Conservation (phyloP, 2,888 invertebrate genomes). For the Diachrysia chrysitis region DNA sequence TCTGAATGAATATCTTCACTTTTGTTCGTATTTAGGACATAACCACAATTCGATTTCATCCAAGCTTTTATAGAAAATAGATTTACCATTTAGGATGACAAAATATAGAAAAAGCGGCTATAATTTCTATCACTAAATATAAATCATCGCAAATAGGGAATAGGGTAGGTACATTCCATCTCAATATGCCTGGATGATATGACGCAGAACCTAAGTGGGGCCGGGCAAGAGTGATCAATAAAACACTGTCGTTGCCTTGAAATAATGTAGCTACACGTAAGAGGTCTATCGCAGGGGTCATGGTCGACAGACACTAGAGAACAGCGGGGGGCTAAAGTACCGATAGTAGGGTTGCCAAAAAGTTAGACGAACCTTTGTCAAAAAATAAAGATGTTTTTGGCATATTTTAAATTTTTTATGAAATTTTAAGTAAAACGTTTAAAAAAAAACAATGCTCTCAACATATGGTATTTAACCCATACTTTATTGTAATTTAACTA, state of each 20-base stretch:
- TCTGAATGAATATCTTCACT: too few species aligned
- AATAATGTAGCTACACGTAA: conserved; percentile 35
- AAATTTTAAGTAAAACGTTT: too few species aligned
- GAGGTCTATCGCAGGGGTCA: conserved; percentile 51
- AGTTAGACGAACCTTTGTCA: background rate
- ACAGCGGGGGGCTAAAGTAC: conserved; percentile 36
- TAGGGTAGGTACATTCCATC: conserved; percentile 10
- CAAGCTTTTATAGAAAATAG: background rate
- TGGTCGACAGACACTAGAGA: conserved; percentile 40
- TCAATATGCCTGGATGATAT: conserved; percentile 14
- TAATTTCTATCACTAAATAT: background rate
- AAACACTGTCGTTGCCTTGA: conserved; percentile 40
- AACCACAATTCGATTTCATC: background rate
- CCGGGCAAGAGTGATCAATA: conserved; percentile 50
- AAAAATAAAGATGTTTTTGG: too few species aligned
- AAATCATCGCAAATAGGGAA: background rate
- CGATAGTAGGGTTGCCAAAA: conserved; percentile 40
- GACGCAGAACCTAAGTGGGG: background rate
- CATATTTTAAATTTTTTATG: too few species aligned
- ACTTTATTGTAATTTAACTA: too few species aligned
- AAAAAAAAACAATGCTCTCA: too few species aligned
- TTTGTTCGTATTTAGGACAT: background rate
- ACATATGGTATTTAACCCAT: too few species aligned
- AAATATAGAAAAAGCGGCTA: background rate
- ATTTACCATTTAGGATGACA: background rate